Evolutionary conservation across 2,888 invertebrate genomes (phyloP), one percentile per base, ranked within the genome.

Genomic region (Caenorhabditis drosophilae): DNA sequence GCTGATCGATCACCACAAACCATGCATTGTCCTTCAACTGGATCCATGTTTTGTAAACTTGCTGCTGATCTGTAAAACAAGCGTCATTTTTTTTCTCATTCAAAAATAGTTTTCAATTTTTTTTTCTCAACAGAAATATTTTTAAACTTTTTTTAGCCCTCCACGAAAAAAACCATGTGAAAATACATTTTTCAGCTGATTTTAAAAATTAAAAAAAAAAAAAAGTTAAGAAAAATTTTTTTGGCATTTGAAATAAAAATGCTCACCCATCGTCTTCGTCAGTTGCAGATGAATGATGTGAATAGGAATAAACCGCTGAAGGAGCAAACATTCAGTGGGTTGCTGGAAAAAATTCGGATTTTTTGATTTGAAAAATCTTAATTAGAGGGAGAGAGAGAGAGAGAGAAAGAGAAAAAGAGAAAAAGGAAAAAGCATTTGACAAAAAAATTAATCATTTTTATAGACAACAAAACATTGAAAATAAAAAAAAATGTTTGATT

Each of bases 1-100:
- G 81, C 80, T 11, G 76, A 75, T 26, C 75, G 59, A 56, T 81
- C 81, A 18, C 81, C 80, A 47, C 80, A 81, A 11, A 77, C 77
- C 69, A 71, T 71, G 42, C 76, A 76, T 38, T 70, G 70, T 15
- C 75, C 73, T 6, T 69, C 69, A 18, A 38, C 26, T 2, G 25
- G 16, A 20, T 60, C 60, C 40, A 54, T 40, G 25, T 52, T 46
- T 35, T 38, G 49, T 2, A 60, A 38, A 4, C 34, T n/a, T n/a
- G n/a, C n/a, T n/a, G n/a, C 22, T 7, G 54, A 50, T 11, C 60
- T 60, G 54, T 18, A 60, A 53, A 16, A 36, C n/a, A n/a, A n/a
- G n/a, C n/a, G n/a, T n/a, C n/a, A n/a, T n/a, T n/a, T n/a, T n/a
- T n/a, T n/a, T n/a, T n/a, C n/a, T n/a, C n/a, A n/a, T n/a, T n/a